Base-by-base conservation (phyloP, 2,888 invertebrate species). In the Campoletis raptor region DNA sequence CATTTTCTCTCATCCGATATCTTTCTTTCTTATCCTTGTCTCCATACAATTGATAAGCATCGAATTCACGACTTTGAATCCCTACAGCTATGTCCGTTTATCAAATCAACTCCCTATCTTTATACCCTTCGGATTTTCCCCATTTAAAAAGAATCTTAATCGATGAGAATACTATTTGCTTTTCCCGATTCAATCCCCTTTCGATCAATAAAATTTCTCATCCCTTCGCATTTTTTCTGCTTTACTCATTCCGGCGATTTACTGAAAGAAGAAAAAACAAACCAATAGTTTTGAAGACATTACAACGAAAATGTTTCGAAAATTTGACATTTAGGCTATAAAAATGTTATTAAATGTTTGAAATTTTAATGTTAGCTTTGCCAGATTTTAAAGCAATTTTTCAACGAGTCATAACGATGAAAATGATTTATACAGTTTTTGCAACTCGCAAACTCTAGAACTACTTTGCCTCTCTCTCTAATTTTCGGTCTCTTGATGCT, bases 11-110 rank as follows among this genome's bases (percentile, higher is more conserved):
- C 15, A 6, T 24, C 21, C 54, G 21, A 21, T 54, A 21, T 54
- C 21, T 54, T 5, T 6, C 61, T 6, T 24, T 15, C 12, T 57
- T 30, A 30, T 61, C 30, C 30, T 15, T 61, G 30, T 30, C 61
- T 61, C 30, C 30, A 15, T 30, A 61, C 79, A 30, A 79, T 79
- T 42, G 79, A 79, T 79, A 79, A 79, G 70, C 52, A 79, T 79
- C 79, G 70, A 69, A 79, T 69, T 79, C 69, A 54, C 52, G 54
- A 69, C 69, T 79, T 79, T 57, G 42, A 61, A 36, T 48, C 48
- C 67, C 37, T n/a, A 10, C 18, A 18, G 42, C 76, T 64, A 36
- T 45, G 36, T 79, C 30, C 40, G 42, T 57, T 79, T 54, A 57
- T 30, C 69, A 61, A 57, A 73, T 30, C 37, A 42, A 37, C 21